Evolutionary conservation across 2,113 vertebrate genomes (phyloP).

Genomic region (Zosterops lateralis): DNA sequence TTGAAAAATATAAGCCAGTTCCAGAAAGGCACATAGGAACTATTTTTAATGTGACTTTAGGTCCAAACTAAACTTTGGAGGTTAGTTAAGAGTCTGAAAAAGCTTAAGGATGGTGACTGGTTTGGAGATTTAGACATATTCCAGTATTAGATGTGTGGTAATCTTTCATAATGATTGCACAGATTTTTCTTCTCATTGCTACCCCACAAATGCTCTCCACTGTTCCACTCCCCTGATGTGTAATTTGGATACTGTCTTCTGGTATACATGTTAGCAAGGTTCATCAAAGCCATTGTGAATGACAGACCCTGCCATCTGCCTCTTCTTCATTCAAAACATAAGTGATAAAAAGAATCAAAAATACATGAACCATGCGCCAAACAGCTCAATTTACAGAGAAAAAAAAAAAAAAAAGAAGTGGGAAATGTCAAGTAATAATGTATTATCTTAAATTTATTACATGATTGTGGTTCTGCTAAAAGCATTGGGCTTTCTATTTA

Average conservation of each 20-base stretch:
- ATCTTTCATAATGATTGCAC: background rate
- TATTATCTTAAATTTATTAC: background rate
- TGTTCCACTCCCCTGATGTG: background rate
- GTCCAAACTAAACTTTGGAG: background rate
- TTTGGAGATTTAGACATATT: background rate
- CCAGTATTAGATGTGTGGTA: background rate
- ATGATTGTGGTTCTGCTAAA: background rate
- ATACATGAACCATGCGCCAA: background rate
- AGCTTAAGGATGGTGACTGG: accelerated
- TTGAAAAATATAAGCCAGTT: accelerated
- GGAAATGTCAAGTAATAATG: background rate
- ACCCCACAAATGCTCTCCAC: background rate
- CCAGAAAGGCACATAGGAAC: background rate
- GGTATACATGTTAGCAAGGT: background rate
- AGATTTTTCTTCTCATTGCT: background rate
- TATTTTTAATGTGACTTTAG: background rate
- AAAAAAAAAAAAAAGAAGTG: background rate
- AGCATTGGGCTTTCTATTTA: background rate
- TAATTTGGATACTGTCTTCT: background rate
- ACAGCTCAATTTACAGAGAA: background rate
- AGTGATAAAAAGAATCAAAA: background rate
- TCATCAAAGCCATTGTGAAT: background rate
- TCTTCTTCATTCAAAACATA: background rate
- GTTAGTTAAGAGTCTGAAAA: background rate
- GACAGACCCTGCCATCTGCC: background rate